Evolutionary conservation across 2,888 invertebrate species (phyloP).

Genomic region (Entomobrya multifasciata): DNA sequence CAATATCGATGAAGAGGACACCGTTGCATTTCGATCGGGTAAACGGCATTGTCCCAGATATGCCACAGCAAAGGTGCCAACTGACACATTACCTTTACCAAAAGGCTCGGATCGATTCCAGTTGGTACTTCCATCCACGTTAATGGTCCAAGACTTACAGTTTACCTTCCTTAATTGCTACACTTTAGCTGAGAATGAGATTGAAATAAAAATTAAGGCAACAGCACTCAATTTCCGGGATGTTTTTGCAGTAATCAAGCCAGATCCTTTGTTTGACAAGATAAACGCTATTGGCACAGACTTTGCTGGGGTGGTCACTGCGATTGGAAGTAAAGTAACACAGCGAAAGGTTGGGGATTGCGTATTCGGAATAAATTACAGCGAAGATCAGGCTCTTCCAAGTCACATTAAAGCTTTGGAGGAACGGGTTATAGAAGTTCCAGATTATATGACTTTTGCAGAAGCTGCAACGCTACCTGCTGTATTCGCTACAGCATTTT

Average conservation of each 20-base stretch:
- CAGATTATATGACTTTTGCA: neutral
- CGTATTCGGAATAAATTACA: slow-evolving; percentile 20
- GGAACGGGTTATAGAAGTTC: neutral
- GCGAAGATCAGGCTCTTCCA: slow-evolving; percentile 10
- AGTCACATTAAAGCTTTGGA: slow-evolving; percentile 43
- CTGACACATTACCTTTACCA: slow-evolving; percentile 33
- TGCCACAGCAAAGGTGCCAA: neutral
- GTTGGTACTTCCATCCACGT: slow-evolving; percentile 26
- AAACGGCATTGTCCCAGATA: neutral
- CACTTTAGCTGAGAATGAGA: too few species aligned
- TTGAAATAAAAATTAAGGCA: slow-evolving; percentile 58
- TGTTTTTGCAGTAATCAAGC: slow-evolving; percentile 59
- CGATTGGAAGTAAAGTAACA: slow-evolving; percentile 28
- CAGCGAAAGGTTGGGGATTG: slow-evolving; percentile 45
- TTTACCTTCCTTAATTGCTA: slow-evolving; percentile 36
- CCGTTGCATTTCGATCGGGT: slow-evolving; percentile 22
- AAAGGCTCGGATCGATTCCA: slow-evolving; percentile 57
- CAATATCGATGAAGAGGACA: too few species aligned
- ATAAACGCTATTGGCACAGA: slow-evolving; percentile 65
- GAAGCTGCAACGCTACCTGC: slow-evolving; percentile 43
- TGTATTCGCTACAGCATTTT: slow-evolving; percentile 2
- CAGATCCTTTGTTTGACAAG: slow-evolving; percentile 9
- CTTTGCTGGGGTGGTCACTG: slow-evolving; percentile 46
- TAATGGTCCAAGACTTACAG: slow-evolving; percentile 61
- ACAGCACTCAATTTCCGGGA: slow-evolving; percentile 60